A percentile compares a stretch with the other conserved stretches of the same genome.
Conservation (phyloP, 2,113 vertebrate species). For the Callorhinus ursinus region DNA sequence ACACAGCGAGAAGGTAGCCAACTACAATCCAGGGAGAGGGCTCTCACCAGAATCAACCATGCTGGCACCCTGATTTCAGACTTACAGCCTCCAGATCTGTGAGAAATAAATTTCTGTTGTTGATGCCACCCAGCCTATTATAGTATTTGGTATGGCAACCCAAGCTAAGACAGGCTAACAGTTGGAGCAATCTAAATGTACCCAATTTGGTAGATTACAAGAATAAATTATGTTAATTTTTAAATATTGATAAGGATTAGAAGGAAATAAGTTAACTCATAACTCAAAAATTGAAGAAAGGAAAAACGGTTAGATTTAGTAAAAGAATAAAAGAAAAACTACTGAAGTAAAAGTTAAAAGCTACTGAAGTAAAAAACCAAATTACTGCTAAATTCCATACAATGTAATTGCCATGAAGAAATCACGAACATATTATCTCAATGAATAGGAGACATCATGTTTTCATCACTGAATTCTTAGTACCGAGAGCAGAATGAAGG, state of each 20-base stretch:
- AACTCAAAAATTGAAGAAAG: background rate
- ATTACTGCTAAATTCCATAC: background rate
- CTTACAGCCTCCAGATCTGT: background rate
- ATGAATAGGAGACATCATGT: background rate
- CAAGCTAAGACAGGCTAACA: background rate
- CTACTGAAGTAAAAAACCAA: background rate
- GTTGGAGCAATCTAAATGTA: background rate
- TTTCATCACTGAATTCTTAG: conserved; percentile 9
- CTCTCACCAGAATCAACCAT: background rate
- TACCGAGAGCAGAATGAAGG: background rate
- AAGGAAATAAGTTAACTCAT: background rate
- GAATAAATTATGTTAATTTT: background rate
- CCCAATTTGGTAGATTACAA: background rate
- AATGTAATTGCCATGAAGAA: background rate
- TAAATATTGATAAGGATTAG: background rate
- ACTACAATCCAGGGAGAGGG: background rate
- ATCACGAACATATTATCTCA: background rate
- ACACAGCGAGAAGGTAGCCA: background rate
- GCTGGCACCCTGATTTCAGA: background rate
- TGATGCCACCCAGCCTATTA: background rate
- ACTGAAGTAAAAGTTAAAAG: background rate
- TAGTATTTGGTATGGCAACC: background rate
- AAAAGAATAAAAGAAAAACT: background rate
- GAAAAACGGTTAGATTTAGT: background rate
- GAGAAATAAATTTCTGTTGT: background rate